These are phyloP conservation scores for Narcine bancroftii DNA, from an alignment of 2,113 vertebrate genomes.

Conservation along the genomic window DNA sequence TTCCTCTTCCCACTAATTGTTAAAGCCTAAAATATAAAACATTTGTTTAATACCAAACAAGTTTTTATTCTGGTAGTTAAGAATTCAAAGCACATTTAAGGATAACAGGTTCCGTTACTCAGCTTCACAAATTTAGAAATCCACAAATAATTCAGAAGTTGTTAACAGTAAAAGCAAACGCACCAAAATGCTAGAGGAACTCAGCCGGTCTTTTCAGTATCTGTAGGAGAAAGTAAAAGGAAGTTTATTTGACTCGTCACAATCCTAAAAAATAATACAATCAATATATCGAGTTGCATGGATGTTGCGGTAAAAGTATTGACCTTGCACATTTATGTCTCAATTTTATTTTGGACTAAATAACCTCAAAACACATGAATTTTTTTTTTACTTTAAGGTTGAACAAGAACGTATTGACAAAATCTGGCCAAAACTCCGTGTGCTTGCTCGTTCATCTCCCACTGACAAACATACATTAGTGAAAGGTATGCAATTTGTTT, in stretches of 20 bases:
- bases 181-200: too few species aligned
- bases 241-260: not conserved
- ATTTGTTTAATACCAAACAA: not conserved
- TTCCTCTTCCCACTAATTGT: not conserved
- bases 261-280: not conserved
- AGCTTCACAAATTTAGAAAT: too few species aligned
- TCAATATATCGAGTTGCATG: not conserved
- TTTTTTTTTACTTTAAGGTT: slow-evolving; percentile 58
- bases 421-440: slow-evolving; percentile 92
- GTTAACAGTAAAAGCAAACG: too few species aligned
- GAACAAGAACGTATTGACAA: slow-evolving; percentile 96
- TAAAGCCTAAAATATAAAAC: not conserved
- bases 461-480: slow-evolving; percentile 96
- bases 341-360: not conserved
- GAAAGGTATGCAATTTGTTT: slow-evolving; percentile 66
- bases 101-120: too few species aligned
- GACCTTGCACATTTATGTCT: not conserved
- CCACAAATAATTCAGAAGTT: not conserved
- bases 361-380: not conserved
- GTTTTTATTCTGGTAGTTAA: not conserved
- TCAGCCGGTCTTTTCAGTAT: too few species aligned
- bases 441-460: slow-evolving; percentile 90
- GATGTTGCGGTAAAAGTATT: not conserved
- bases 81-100: not conserved
- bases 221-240: too few species aligned